These are phyloP conservation scores for Stenodema calcarata DNA, from an alignment of 2,888 invertebrate genomes.

Conservation along the genomic window DNA sequence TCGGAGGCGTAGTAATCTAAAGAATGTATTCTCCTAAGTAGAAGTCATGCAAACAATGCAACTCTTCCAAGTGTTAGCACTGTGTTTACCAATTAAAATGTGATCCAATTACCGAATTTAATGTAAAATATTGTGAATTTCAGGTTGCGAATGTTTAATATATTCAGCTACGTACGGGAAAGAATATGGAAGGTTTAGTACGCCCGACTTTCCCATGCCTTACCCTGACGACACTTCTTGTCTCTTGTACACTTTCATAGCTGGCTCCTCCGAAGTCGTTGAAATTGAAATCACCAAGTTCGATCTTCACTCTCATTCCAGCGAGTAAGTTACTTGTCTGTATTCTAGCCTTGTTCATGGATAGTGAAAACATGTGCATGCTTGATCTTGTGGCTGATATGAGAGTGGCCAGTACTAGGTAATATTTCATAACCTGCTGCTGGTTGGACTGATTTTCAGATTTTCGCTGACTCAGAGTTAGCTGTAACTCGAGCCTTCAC, in stretches of 20 bases:
- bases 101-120: no score
- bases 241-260: constrained; percentile 83
- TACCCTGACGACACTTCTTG: constrained; percentile 79
- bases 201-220: constrained; percentile 81
- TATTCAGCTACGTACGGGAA: constrained; percentile 81
- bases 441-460: no score
- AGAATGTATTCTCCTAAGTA: background rate
- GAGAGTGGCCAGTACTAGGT: no score
- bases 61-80: no score
- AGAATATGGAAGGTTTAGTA: constrained; percentile 80
- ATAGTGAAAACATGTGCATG: no score
- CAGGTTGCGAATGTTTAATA: constrained; percentile 84
- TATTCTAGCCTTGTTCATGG: no score
- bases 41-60: no score
- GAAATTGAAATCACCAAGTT: constrained; percentile 82
- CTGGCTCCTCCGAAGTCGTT: constrained; percentile 79
- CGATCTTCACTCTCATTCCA: constrained; percentile 64
- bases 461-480: no score
- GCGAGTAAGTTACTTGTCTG: constrained; percentile 45
- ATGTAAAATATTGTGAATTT: constrained; percentile 41
- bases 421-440: no score
- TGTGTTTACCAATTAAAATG: no score
- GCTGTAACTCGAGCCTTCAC: no score
- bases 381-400: no score
- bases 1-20: background rate